phyloP scores from a whole-genome alignment of 1,140 invertebrate species.

The Cepaea nemoralis region DNA sequence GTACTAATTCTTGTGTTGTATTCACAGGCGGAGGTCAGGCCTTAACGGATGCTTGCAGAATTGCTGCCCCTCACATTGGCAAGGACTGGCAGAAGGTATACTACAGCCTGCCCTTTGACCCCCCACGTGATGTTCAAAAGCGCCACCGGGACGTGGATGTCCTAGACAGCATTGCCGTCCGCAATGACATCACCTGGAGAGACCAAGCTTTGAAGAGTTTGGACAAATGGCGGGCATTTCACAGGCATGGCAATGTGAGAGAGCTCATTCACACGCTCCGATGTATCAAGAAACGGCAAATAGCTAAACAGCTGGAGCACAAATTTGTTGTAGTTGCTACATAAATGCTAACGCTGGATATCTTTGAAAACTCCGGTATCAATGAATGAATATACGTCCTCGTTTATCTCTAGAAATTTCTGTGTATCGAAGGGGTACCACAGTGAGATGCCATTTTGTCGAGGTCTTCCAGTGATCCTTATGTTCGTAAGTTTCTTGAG shows the following conservation, averaged over 20 bases:
- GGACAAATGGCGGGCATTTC: constrained; percentile 4
- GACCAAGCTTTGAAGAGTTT: constrained; percentile 6
- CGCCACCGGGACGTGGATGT: neutral
- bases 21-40: neutral
- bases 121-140: neutral
- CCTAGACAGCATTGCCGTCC: neutral
- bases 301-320: neutral
- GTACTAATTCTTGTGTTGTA: neutral
- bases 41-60: constrained; percentile 1
- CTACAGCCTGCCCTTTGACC: constrained; percentile 14
- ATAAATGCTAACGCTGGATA: no score
- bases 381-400: no score
- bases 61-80: constrained; percentile 8
- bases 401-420: no score
- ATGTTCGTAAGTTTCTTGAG: no score
- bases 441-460: no score
- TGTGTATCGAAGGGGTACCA: no score
- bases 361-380: no score
- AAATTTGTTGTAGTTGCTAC: neutral
- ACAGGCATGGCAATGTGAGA: neutral
- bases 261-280: neutral
- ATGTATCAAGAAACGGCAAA: neutral
- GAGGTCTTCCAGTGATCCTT: no score
- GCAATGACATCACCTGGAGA: neutral
- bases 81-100: constrained; percentile 17